phyloP scores from a whole-genome alignment of 2,888 invertebrate genomes.

The Lycophotia porphyrea region DNA sequence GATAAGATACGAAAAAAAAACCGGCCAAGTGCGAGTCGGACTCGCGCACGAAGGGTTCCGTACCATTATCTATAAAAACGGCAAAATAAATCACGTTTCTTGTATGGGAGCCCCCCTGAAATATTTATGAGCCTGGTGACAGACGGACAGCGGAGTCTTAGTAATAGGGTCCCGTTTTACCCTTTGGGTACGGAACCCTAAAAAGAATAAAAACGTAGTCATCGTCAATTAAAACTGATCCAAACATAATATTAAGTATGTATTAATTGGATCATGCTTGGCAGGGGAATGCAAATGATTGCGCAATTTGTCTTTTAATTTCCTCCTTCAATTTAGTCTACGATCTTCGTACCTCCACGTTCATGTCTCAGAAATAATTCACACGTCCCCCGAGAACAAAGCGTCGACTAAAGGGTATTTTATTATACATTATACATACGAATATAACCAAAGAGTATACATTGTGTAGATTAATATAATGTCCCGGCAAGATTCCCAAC shows the following conservation, averaged over 20 bases:
- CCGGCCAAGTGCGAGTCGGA: too few species aligned
- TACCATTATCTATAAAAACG: too few species aligned
- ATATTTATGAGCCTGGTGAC: too few species aligned
- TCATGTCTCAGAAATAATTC: slow-evolving; percentile 76
- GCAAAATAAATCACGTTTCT: too few species aligned
- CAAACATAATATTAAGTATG: background rate
- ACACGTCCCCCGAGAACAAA: slow-evolving; percentile 75
- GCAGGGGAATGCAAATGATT: background rate
- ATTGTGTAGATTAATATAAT: slow-evolving; percentile 44
- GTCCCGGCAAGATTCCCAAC: slow-evolving; percentile 25
- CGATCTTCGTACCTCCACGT: slow-evolving; percentile 53
- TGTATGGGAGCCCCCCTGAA: too few species aligned
- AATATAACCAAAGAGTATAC: slow-evolving; percentile 50
- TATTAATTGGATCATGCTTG: background rate
- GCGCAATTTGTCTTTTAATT: background rate
- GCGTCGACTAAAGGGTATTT: slow-evolving; percentile 71
- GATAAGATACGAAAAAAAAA: too few species aligned
- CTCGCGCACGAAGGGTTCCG: too few species aligned
- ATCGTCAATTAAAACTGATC: too few species aligned
- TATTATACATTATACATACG: slow-evolving; percentile 66
- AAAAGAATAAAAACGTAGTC: too few species aligned
- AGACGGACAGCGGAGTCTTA: too few species aligned
- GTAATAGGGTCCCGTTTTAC: too few species aligned
- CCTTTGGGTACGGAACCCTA: too few species aligned
- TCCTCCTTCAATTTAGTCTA: slow-evolving; percentile 2